phyloP scores from a whole-genome alignment of 2,797 vertebrate species.

The Alfaro cultratus region DNA sequence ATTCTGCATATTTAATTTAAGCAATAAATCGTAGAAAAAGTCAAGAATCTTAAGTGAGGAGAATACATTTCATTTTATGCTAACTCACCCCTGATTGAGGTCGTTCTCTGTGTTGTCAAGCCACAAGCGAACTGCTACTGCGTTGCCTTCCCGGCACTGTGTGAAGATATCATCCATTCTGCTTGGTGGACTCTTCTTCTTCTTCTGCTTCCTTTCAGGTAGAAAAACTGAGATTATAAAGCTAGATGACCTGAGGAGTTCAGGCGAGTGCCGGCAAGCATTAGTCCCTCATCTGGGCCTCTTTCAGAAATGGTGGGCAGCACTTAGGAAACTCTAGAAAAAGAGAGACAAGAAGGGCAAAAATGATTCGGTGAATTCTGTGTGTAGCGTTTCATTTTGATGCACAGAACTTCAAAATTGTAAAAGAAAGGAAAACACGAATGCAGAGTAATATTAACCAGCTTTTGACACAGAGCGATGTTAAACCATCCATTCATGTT shows the following conservation, averaged over 20 bases:
- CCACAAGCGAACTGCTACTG: slow-evolving; percentile 96
- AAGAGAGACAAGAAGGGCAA: neutral
- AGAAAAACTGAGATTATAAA: slow-evolving; percentile 32
- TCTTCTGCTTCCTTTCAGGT: slow-evolving; percentile 26
- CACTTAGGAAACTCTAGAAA: slow-evolving; percentile 30
- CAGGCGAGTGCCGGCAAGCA: slow-evolving; percentile 57
- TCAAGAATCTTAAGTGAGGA: neutral
- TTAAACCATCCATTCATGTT: too few species aligned
- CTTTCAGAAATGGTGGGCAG: slow-evolving; percentile 13
- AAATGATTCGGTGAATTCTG: neutral
- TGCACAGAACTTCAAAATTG: neutral
- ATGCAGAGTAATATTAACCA: slow-evolving; percentile 33
- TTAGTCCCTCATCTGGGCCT: slow-evolving; percentile 69
- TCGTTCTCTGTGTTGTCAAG: slow-evolving; percentile 99
- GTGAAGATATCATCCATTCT: slow-evolving; percentile 97
- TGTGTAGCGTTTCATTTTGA: neutral
- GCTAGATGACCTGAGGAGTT: slow-evolving; percentile 52
- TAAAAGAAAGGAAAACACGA: neutral
- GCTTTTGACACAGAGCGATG: neutral
- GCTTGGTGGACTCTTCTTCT: slow-evolving; percentile 34
- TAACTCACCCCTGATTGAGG: slow-evolving; percentile 95
- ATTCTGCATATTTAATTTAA: neutral
- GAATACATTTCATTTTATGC: slow-evolving; percentile 5
- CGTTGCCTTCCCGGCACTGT: slow-evolving; percentile 97
- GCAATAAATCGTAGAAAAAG: neutral